Base-by-base conservation (phyloP, 2,113 vertebrate species). In the Lanius collurio region DNA sequence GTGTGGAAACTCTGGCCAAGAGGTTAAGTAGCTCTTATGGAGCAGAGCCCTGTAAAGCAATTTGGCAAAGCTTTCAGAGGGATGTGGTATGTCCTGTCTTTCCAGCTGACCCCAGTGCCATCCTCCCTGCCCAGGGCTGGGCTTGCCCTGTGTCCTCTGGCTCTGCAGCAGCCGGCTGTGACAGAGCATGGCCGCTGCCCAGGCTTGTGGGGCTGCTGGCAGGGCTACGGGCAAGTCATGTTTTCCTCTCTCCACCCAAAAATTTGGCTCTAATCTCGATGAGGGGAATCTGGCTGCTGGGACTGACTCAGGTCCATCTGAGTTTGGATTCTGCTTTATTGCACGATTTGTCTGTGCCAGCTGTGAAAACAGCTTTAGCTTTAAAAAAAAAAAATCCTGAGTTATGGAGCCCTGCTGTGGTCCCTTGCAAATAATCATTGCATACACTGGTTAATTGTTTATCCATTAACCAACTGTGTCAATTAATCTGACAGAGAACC, bases 361-460 rank as follows among this genome's bases (percentile, higher is more conserved):
- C 60, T 89, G 78, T 41, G 41, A 77, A 86, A 91, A 47, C 56
- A 68, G 68, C 75, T 59, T 75, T 28, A 75, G 56, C 64, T 78
- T 89, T 8, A 16, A 39, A 39, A n/a, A 52, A 79, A 37, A 24
- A 42, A 19, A n/a, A 3, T 35, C 39, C 15, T 5, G 67, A 83
- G 85, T 74, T 92, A n/a, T 24, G 68, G 55, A 92, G 88, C n/a
- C 33, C 18, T 75, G 47, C 64, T 88, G 87, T 7, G n/a, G 15
- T 80, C 39, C 39, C 57, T 33, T 69, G 71, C 63, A 88, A 78
- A 42, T 91, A 93, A 59, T 79, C 14, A 1, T 47, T 59, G 44
- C 31, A 23, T 37, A 60, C 71, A 50, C 53, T 89, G 62, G 90
- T 95, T 97, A 97, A 97, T 96, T 93, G 95, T 95, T 97, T 90